Evolutionary conservation across 2,888 invertebrate species (phyloP), one percentile per base, ranked within the genome.

Genomic region (Crossocerus cetratus): DNA sequence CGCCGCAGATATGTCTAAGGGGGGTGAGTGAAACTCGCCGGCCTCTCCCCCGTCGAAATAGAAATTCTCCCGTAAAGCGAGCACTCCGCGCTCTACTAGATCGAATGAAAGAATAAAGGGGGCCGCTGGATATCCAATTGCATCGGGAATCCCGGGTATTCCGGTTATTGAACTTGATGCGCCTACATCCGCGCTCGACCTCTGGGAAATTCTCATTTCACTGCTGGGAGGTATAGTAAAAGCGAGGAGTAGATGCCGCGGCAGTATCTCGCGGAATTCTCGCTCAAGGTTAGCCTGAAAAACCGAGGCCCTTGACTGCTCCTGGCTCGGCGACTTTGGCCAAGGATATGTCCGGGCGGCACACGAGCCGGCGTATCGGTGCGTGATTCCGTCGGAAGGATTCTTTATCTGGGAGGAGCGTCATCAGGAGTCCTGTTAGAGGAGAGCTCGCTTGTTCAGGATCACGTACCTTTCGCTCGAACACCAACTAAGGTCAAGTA

Each of bases 401-500:
- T 16, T 16, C 49, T 16, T 49, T 32, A 32, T 32, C 32, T 2
- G 8, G n/a, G n/a, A 49, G 16, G n/a, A 49, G 14, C 49, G 49
- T 14, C 16, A 49, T 49, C 49, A n/a, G 16, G 49, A 16, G 49
- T 49, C 49, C 49, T 49, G 49, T 49, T 49, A 49, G 49, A 14
- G 16, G n/a, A 32, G 32, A 8, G 43, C 58, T 61, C 65, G 43
- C 62, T 32, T 61, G 65, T 65, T 69, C 73, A 59, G 62, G 63
- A 73, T 49, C 49, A 69, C 69, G 54, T 69, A 53, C 65, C 73
- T 69, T 73, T 65, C 66, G 16, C 73, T 63, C 63, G 62, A 65
- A 60, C 73, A 56, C 42, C 69, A 58, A 22, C 73, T 76, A 76
- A 76, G 75, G 75, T 76, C 74, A 76, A 76, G 67, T 76, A 74